A percentile compares a stretch with the other conserved stretches of the same genome.
phyloP scores from a whole-genome alignment of 2,113 vertebrate genomes.

The Scortum barcoo region DNA sequence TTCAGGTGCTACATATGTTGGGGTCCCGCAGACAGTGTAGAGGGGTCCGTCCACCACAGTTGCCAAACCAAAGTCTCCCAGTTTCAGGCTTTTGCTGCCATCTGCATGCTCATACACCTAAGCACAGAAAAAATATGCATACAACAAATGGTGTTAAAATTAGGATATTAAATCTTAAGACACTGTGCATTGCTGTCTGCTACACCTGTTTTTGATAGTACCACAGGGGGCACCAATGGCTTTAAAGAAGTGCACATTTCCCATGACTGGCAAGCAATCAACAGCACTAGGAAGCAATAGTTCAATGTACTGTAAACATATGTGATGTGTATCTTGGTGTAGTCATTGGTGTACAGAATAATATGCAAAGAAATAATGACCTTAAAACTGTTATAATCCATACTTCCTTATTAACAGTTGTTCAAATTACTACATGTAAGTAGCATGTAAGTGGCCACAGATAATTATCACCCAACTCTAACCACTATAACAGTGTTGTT shows the following conservation, averaged over 20 bases:
- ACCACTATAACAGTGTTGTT: background rate
- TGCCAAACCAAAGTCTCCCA: constrained; percentile 97
- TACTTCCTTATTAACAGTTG: background rate
- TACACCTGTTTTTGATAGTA: background rate
- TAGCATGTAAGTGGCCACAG: background rate
- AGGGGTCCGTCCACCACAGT: constrained; percentile 96
- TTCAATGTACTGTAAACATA: background rate
- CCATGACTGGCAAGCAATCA: background rate
- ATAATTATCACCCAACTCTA: background rate
- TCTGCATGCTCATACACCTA: constrained; percentile 98
- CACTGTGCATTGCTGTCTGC: background rate
- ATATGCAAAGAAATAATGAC: background rate
- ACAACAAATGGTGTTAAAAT: background rate
- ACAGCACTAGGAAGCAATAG: background rate
- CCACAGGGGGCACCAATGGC: background rate
- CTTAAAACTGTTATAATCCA: background rate
- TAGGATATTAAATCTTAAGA: background rate
- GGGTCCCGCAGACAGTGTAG: constrained; percentile 97
- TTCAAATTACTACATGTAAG: background rate
- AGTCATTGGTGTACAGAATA: background rate
- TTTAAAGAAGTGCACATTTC: background rate
- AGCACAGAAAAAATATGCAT: background rate
- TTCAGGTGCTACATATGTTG: constrained; percentile 99
- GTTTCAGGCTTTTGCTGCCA: constrained; percentile 96
- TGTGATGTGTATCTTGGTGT: background rate